Conservation (phyloP, 2,888 invertebrate species). For the Leptopilina myrica region DNA sequence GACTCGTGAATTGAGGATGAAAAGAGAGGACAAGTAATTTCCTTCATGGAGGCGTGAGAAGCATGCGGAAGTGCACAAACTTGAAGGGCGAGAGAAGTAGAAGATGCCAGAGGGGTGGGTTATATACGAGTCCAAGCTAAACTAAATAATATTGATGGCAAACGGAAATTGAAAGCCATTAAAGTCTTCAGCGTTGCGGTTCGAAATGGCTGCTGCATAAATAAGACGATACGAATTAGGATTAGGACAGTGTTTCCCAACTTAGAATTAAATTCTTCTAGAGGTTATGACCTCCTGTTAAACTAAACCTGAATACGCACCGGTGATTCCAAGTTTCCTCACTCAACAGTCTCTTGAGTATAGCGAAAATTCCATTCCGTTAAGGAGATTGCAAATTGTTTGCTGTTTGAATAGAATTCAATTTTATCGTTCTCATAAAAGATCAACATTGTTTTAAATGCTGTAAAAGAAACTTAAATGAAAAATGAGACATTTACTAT, state of each 20-base stretch:
- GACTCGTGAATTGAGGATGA: constrained; percentile 10
- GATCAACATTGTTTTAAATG: background rate
- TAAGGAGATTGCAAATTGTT: constrained; percentile 7
- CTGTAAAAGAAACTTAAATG: too few species aligned
- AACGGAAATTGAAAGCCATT: constrained; percentile 77
- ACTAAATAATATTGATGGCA: constrained; percentile 77
- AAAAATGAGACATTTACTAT: too few species aligned
- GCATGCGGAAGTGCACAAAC: constrained; percentile 68
- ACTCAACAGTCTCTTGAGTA: background rate
- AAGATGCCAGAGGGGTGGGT: constrained; percentile 28
- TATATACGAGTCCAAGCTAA: constrained; percentile 69
- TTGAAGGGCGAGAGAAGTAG: constrained; percentile 40
- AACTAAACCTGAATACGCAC: constrained; percentile 9
- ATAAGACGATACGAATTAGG: constrained; percentile 73
- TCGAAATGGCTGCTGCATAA: constrained; percentile 72
- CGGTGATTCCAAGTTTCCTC: constrained; percentile 21
- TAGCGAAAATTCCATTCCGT: constrained; percentile 13
- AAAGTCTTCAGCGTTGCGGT: constrained; percentile 72
- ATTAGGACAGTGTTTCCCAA: constrained; percentile 69
- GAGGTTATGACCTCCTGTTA: constrained; percentile 1
- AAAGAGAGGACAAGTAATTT: constrained; percentile 74
- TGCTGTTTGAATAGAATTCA: constrained; percentile 12
- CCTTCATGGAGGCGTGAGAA: constrained; percentile 74
- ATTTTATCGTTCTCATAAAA: background rate
- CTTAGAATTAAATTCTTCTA: constrained; percentile 42